Evolutionary conservation across 2,113 vertebrate genomes (phyloP), one percentile per base, ranked within the genome.

Genomic region (Ictalurus furcatus): DNA sequence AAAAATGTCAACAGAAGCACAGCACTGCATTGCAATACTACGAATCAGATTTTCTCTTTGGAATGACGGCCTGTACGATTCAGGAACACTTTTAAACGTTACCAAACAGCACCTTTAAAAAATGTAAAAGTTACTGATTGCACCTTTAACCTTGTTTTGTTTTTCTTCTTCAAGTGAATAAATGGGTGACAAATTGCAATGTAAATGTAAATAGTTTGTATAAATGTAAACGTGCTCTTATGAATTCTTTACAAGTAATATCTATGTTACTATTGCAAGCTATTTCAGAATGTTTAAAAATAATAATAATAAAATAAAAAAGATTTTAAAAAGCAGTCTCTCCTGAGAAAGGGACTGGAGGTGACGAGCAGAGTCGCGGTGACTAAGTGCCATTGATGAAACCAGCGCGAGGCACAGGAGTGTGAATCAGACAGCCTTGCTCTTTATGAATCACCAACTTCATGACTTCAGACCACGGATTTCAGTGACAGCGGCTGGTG

Each of bases 341-440:
- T 80, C 12, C 48, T 19, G 52, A 56, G 78, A 12, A 56, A 56
- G 12, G 74, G 23, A 28, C 34, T 28, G 74, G 63, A 67, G 40
- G 73, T 87, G 79, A 78, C 87, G 40, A 28, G 52, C n/a, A 7
- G 63, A 28, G 52, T 21, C 21, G 30, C 12, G 65, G 56, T 88
- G 79, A 88, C 87, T 74, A 83, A 88, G 87, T 84, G 80, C 6
- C 78, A 76, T 9, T 59, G 81, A 76, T 67, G 81, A 58, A 84
- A 19, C 11, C 23, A 44, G 28, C 8, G 56, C 56, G 30, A 30
- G 56, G 71, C 9, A 44, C 65, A 61, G 65, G 34, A 73, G 65
- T 52, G 56, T 88, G 87, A 88, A 88, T 84, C 79, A 84, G 87
- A 54, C 30, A 30, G 63, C 25, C 34, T 67, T 25, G 67, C 34